Base-by-base conservation (phyloP, 2,113 vertebrate genomes). In the Chamaea fasciata region DNA sequence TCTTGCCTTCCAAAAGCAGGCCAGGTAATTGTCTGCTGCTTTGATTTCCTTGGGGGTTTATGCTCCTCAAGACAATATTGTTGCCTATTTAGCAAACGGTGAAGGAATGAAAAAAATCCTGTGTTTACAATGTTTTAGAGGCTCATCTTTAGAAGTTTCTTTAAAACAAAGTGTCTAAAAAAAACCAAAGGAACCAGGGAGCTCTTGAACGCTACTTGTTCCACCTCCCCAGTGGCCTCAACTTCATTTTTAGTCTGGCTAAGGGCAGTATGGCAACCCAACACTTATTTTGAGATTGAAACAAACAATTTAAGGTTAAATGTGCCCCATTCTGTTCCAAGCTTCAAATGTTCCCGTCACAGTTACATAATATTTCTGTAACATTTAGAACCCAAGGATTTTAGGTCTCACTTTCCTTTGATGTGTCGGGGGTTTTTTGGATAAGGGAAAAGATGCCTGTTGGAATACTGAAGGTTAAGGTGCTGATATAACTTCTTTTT, bases 331-430 rank as follows among this genome's bases (percentile, higher is more conserved):
- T 73, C 76, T 49, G 13, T 47, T 57, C 77, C 80, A 35, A 88
- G 63, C 33, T 65, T 44, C n/a, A 33, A 1, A 19, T 76, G 37
- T 52, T 88, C 41, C 70, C 0, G 1, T 75, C 77, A 13, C 15
- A 64, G 44, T 84, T 76, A 44, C 19, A 3, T 74, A 81, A 77
- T 15, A 8, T 65, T 92, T 82, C 70, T 95, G 75, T 69, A 83
- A 76, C 18, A 31, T 68, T 76, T 91, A 46, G 37, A 75, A 42
- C n/a, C 16, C 46, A 31, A 52, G 56, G 64, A 65, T 73, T 91
- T 87, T 62, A 84, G 71, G 41, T 57, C 42, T 82, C 3, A 0
- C 23, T 79, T 83, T 57, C 41, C 77, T 88, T 53, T 82, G 83
- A 50, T 91, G 50, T n/a, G 9, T 19, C 19, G 6, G 56, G 6